phyloP scores from a whole-genome alignment of 2,797 vertebrate genomes.

The Catostomus latipinnis region DNA sequence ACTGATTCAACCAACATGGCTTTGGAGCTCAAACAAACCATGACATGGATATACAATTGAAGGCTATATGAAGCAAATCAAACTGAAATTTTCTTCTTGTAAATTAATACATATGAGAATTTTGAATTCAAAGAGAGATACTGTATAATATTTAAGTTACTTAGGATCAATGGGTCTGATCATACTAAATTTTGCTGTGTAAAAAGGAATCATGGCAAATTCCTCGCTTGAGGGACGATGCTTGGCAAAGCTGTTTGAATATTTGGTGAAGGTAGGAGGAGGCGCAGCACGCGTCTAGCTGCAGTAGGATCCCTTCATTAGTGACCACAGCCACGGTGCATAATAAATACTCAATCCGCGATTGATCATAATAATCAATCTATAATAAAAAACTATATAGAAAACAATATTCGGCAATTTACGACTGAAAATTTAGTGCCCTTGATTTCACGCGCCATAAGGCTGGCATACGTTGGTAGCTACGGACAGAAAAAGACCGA shows the following conservation, averaged over 20 bases:
- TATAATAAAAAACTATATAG: too few relatives aligned
- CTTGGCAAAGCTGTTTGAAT: constrained; percentile 69
- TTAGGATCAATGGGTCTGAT: neutral
- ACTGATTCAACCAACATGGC: constrained; percentile 22
- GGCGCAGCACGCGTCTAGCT: constrained; percentile 73
- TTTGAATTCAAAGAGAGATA: neutral
- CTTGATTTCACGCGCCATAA: neutral
- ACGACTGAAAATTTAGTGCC: neutral
- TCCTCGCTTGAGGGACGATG: constrained; percentile 68
- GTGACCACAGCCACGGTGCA: constrained; percentile 64
- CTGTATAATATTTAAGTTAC: too few relatives aligned
- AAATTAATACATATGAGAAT: neutral
- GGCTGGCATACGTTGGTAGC: neutral
- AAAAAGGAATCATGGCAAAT: constrained; percentile 46
- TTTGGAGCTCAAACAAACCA: constrained; percentile 6
- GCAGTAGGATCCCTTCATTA: constrained; percentile 69
- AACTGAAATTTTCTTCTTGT: neutral
- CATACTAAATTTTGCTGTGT: constrained; percentile 45
- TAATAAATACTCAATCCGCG: constrained; percentile 65
- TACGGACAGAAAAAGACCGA: constrained; percentile 59
- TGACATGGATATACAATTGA: neutral
- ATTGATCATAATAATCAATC: constrained; percentile 71
- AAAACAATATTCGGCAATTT: constrained; percentile 1
- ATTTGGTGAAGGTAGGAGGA: constrained; percentile 64
- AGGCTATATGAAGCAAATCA: neutral